Evolutionary conservation across 2,797 vertebrate species (phyloP).

Genomic region (Aphelocoma californica): DNA sequence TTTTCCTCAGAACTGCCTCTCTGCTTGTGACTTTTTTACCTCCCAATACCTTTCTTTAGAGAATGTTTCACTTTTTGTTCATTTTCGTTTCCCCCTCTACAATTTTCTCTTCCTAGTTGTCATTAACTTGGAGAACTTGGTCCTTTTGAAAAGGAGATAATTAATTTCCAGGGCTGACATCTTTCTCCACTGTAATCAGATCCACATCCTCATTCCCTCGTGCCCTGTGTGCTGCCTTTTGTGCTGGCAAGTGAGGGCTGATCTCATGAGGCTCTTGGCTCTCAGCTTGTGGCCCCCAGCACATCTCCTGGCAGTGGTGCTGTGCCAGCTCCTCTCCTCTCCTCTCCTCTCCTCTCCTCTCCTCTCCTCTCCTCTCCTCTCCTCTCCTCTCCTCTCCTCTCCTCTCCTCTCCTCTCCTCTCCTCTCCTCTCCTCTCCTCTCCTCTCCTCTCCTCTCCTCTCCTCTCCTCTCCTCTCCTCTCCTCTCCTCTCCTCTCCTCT

Average conservation of each 20-base stretch:
- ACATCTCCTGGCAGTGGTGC: rapidly evolving
- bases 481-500: no score
- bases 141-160: neutral
- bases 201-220: neutral
- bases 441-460: no score
- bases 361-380: no score
- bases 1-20: neutral
- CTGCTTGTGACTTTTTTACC: neutral
- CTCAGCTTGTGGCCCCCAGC: neutral
- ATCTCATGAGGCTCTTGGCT: neutral
- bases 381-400: no score
- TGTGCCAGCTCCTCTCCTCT: neutral
- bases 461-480: no score
- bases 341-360: no score
- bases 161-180: neutral
- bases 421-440: no score
- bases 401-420: no score
- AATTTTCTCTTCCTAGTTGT: neutral
- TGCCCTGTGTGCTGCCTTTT: neutral
- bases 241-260: neutral
- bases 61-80: neutral
- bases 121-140: neutral
- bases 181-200: neutral
- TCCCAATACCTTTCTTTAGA: neutral
- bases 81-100: neutral